Evolutionary conservation across 1,140 invertebrate genomes (phyloP), one percentile per base, ranked within the genome.

Genomic region (Gonioctena quinquepunctata): DNA sequence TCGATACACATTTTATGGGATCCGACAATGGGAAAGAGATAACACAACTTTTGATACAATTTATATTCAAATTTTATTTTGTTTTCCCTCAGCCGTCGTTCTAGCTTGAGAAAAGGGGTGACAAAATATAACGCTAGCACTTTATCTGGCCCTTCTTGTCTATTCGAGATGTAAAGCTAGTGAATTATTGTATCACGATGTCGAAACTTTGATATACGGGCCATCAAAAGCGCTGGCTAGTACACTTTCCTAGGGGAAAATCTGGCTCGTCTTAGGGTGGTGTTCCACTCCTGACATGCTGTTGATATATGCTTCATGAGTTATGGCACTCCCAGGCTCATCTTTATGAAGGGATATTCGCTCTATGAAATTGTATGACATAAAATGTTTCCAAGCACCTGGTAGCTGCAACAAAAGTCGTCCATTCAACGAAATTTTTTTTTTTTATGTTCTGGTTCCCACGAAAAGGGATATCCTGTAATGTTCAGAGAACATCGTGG

Each of bases 141-240:
- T 11, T 42, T 42, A 42, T 42, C 33, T 42, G 3, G 33, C 33
- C n/a, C 33, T 42, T 13, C 33, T 42, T 42, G 33, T 42, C 33
- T 42, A 42, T 42, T 42, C 33, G 33, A 42, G 33, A 42, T 42
- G 33, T 42, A n/a, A 42, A n/a, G 33, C 33, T 42, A 42, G 11
- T 42, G 16, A 42, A 42, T 42, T n/a, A 42, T 42, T 42, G 33
- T 42, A 13, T 42, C 33, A 42, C 33, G 5, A 25, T 59, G 56
- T 59, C 56, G 26, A 11, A 59, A 59, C 21, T 59, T 59, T 59
- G 56, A 59, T 59, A 71, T 71, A 70, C 69, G 69, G 63, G 69
- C 69, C 69, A 70, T 70, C 69, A 70, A 70, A 57, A 66, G 61
- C 49, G 69, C 54, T 66, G 64, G 62, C 63, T 42, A 42, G 33